Evolutionary conservation across 37 sponge, comb jelly and placozoan species (phyloP).

Genomic region (Agelas oroides): DNA sequence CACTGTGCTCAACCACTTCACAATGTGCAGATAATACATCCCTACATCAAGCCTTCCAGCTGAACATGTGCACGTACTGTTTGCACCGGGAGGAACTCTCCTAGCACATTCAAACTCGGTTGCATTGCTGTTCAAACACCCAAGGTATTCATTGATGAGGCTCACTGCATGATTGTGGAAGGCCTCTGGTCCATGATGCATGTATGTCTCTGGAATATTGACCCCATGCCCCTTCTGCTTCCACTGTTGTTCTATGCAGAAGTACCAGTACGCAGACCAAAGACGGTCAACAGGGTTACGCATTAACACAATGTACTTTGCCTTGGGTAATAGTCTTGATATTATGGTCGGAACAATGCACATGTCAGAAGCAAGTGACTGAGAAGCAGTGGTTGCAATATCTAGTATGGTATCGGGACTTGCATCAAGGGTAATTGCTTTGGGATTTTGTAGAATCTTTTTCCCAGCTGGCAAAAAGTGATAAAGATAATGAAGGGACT

Average conservation of each 20-base stretch:
- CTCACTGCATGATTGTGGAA: background rate
- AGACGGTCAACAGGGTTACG: conserved; percentile 25
- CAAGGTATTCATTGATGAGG: background rate
- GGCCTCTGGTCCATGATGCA: background rate
- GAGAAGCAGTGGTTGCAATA: too few relatives aligned
- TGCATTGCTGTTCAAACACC: too few relatives aligned
- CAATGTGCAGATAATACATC: background rate
- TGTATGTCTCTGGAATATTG: background rate
- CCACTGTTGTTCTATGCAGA: background rate
- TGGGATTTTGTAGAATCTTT: too few relatives aligned
- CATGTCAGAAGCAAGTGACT: background rate
- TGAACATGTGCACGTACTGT: too few relatives aligned
- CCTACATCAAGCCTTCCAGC: conserved; percentile 6
- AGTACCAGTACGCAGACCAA: conserved; percentile 9
- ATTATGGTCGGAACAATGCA: background rate
- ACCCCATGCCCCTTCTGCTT: background rate
- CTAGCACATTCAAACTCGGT: background rate
- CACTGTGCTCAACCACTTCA: conserved; percentile 11
- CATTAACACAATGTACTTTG: conserved; percentile 34
- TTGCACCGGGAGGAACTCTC: background rate
- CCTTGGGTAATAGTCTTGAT: background rate
- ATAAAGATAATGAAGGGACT: background rate
- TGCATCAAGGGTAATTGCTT: background rate
- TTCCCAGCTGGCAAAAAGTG: background rate
- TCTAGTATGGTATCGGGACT: background rate